phyloP scores from a whole-genome alignment of 2,797 vertebrate genomes.

The Danio albolineatus region DNA sequence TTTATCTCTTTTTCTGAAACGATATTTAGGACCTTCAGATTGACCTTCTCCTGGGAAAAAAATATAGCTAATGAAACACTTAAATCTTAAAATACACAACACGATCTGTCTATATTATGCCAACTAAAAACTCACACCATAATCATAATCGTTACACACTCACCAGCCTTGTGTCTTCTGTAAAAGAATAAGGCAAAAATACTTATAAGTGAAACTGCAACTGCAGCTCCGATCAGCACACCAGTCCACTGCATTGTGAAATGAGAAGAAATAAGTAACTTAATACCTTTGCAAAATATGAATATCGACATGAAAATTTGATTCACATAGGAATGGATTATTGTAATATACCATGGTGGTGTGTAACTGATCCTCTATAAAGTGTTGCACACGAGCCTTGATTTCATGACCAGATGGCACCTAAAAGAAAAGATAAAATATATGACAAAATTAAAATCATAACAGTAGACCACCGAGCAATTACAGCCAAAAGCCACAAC shows the following conservation, averaged over 20 bases:
- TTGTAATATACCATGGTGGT: constrained; percentile 82
- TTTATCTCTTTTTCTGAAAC: constrained; percentile 92
- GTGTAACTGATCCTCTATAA: constrained; percentile 82
- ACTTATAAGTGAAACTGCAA: constrained; percentile 74
- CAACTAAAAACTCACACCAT: too few relatives aligned
- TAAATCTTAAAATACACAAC: background rate
- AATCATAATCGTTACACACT: constrained; percentile 65
- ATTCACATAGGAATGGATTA: background rate
- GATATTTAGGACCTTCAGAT: constrained; percentile 83
- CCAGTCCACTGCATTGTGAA: constrained; percentile 80
- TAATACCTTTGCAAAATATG: background rate
- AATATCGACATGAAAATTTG: background rate
- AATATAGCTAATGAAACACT: background rate
- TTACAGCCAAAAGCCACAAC: too few relatives aligned
- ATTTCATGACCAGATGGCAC: constrained; percentile 69
- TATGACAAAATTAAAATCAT: constrained; percentile 38
- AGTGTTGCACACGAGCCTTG: constrained; percentile 76
- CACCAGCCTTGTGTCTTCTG: constrained; percentile 82
- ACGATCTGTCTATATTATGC: background rate
- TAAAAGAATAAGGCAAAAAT: constrained; percentile 82
- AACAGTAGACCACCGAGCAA: background rate
- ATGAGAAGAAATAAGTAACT: background rate
- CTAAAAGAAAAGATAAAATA: constrained; percentile 66
- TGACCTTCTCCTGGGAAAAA: constrained; percentile 78
- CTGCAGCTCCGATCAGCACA: constrained; percentile 80